phyloP scores from a whole-genome alignment of 1,140 invertebrate species.

The Leptinotarsa undecemlineata region DNA sequence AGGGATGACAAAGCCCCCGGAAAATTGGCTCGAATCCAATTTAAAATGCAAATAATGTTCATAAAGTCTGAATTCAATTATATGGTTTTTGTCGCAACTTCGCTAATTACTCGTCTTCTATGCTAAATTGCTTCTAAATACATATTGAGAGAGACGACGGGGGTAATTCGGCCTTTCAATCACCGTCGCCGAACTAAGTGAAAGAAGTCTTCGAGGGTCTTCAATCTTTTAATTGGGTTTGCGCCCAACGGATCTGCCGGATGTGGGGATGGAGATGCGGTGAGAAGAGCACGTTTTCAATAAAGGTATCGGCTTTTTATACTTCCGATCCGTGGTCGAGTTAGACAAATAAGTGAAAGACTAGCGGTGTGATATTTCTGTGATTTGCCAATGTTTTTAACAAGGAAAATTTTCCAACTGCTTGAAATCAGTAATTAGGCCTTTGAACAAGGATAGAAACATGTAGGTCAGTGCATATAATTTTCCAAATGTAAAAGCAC shows the following conservation, averaged over 20 bases:
- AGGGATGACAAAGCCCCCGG: neutral
- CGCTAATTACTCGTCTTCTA: neutral
- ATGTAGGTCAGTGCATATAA: no score
- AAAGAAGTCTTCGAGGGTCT: neutral
- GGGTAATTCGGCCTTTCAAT: neutral
- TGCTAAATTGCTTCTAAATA: slow-evolving; percentile 2
- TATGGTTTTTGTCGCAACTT: neutral
- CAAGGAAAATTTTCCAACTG: no score
- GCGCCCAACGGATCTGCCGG: neutral
- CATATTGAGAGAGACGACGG: neutral
- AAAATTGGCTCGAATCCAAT: neutral
- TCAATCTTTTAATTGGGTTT: slow-evolving; percentile 1
- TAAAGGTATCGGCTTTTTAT: no score
- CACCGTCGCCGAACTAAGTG: neutral
- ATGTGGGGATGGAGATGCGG: neutral
- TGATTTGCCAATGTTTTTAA: no score
- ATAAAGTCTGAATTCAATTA: slow-evolving; percentile 8
- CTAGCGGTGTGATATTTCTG: no score
- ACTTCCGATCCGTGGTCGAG: no score
- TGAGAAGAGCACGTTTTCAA: no score
- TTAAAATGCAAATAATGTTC: neutral
- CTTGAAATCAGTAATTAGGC: no score
- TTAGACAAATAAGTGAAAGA: no score
- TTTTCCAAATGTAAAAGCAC: no score
- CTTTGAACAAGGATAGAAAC: no score